A percentile compares a stretch with the other conserved stretches of the same genome.
Evolutionary conservation across 1,140 invertebrate species (phyloP).

Genomic region (Doryteuthis pealeii): DNA sequence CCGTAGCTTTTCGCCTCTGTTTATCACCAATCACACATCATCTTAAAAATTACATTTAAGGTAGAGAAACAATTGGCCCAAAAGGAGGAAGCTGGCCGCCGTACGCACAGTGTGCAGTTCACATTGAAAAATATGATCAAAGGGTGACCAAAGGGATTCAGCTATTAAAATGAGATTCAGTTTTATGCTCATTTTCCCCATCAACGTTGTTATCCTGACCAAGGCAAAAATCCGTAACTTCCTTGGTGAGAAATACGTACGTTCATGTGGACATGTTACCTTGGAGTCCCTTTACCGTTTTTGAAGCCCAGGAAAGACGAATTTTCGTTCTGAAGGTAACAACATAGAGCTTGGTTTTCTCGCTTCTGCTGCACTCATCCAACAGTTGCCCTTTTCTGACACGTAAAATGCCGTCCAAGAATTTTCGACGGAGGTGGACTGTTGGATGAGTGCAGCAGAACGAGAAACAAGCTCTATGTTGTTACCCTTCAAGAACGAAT

Average conservation of each 20-base stretch:
- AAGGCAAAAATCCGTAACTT: constrained; percentile 86
- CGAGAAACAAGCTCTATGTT: constrained; percentile 96
- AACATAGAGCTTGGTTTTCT: constrained; percentile 96
- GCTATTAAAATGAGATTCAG: constrained; percentile 99
- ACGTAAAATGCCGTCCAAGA: constrained; percentile 99
- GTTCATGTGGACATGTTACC: constrained; percentile 92
- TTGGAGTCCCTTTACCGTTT: constrained; percentile 90
- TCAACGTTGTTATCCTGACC: constrained; percentile 95
- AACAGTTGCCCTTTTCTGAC: constrained; percentile 93
- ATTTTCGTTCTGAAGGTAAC: constrained; percentile 93
- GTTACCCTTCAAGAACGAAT: constrained; percentile 97
- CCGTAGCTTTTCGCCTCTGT: constrained; percentile 91
- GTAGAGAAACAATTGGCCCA: constrained; percentile 99
- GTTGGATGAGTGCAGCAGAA: too few species aligned
- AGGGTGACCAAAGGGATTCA: constrained; percentile 84
- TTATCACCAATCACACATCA: constrained; percentile 81
- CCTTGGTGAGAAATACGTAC: constrained; percentile 96
- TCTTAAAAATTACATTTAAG: constrained; percentile 62
- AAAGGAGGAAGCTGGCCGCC: constrained; percentile 94
- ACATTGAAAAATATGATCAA: constrained; percentile 99
- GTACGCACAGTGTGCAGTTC: constrained; percentile 97
- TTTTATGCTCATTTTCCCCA: constrained; percentile 99
- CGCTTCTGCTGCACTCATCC: constrained; percentile 93
- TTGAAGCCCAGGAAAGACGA: constrained; percentile 96
- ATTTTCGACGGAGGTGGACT: constrained; percentile 98